A percentile compares a stretch with the other conserved stretches of the same genome.
Evolutionary conservation across 2,888 invertebrate genomes (phyloP).

Genomic region (Automeris io): DNA sequence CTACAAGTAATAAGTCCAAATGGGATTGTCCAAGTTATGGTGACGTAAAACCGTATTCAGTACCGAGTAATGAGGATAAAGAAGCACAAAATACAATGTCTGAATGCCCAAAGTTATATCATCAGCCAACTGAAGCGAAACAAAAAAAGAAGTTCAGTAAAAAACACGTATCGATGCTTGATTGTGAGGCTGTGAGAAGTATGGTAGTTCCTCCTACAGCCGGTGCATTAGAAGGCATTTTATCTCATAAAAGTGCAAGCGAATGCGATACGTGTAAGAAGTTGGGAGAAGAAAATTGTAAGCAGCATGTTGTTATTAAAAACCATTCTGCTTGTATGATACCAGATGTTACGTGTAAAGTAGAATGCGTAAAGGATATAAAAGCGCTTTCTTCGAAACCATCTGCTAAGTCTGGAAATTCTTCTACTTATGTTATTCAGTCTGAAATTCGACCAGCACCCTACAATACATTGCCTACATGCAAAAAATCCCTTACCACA

Average conservation of each 20-base stretch:
- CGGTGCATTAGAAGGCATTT: constrained; percentile 26
- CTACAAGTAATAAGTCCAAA: constrained; percentile 33
- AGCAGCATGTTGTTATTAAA: constrained; percentile 25
- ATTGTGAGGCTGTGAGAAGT: constrained; percentile 25
- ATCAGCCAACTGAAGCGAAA: constrained; percentile 3
- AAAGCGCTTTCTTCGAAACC: constrained; percentile 20
- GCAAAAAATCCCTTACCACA: too few species aligned
- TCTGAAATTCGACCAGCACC: not conserved
- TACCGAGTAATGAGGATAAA: constrained; percentile 27
- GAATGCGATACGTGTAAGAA: constrained; percentile 25
- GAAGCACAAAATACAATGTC: constrained; percentile 18
- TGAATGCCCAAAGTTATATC: constrained; percentile 18
- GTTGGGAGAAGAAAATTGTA: constrained; percentile 10
- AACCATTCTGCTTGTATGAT: constrained; percentile 22
- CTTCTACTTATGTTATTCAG: not conserved
- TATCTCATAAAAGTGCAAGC: constrained; percentile 25
- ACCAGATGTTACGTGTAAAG: constrained; percentile 23
- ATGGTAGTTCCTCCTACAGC: constrained; percentile 13
- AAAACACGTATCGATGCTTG: constrained; percentile 39
- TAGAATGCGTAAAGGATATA: constrained; percentile 18
- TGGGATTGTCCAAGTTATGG: constrained; percentile 26
- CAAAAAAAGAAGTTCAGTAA: constrained; percentile 16
- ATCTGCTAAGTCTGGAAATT: not conserved
- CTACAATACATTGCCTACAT: not conserved
- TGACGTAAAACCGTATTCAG: constrained; percentile 8